Percentiles rank a stretch among this genome's conserved stretches.
phyloP scores from a whole-genome alignment of 2,797 vertebrate species.

The Diceros bicornis region DNA sequence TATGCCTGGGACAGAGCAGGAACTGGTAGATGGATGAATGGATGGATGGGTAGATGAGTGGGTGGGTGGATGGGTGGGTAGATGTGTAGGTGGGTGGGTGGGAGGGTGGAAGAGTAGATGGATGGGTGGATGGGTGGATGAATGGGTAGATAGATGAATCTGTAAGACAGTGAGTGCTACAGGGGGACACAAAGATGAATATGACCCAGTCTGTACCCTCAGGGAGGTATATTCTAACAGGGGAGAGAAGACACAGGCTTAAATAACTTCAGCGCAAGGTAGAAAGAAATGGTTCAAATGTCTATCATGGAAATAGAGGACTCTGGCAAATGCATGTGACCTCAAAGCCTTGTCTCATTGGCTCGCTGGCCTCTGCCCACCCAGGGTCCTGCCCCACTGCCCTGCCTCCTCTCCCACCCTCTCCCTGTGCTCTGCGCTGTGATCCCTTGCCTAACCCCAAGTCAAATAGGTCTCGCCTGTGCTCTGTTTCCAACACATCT shows the following conservation, averaged over 20 bases:
- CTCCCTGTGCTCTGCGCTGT: fast-evolving
- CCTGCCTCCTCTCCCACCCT: fast-evolving
- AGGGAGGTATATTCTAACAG: neutral
- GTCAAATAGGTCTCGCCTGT: neutral
- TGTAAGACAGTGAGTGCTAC: neutral
- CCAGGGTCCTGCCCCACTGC: fast-evolving
- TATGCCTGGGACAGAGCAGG: neutral
- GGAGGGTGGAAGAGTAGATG: fast-evolving
- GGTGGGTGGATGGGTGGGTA: fast-evolving
- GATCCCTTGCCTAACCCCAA: too few species aligned
- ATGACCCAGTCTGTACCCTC: neutral
- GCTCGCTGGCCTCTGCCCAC: neutral
- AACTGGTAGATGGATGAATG: neutral
- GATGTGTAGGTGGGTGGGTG: fast-evolving
- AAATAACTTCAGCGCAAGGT: neutral
- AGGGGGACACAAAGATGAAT: neutral
- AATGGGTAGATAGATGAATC: neutral
- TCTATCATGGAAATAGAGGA: fast-evolving
- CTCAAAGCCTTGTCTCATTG: fast-evolving
- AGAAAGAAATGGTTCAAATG: neutral
- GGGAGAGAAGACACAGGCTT: neutral
- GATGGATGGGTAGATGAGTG: fast-evolving
- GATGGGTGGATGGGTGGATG: too few species aligned
- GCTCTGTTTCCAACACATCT: too few species aligned
- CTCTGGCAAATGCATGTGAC: fast-evolving